A percentile compares a stretch with the other conserved stretches of the same genome.
Evolutionary conservation across 2,888 invertebrate genomes (phyloP).

Genomic region (Stramonita haemastoma): DNA sequence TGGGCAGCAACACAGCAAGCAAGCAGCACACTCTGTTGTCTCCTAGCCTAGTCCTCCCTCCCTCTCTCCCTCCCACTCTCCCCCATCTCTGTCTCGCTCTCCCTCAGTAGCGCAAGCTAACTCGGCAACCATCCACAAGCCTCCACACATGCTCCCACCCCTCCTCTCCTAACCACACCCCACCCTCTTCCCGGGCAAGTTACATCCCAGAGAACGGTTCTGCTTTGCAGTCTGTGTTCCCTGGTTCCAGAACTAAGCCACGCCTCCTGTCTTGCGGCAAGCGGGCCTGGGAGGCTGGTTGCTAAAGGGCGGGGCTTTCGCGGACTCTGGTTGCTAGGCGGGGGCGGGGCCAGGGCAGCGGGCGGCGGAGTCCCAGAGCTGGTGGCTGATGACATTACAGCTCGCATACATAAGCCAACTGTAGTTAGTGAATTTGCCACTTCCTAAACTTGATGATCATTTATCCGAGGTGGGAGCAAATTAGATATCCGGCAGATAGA

Average conservation of each 20-base stretch:
- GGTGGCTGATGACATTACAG: conserved; percentile 69
- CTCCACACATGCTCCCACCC: not conserved
- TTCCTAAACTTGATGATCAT: conserved; percentile 70
- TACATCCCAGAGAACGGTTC: not conserved
- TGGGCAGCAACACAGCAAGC: too few relatives aligned
- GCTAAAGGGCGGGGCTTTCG: conserved; percentile 31
- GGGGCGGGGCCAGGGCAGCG: conserved; percentile 33
- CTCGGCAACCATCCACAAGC: conserved; percentile 3
- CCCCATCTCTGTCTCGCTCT: too few relatives aligned
- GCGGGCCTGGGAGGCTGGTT: conserved; percentile 1
- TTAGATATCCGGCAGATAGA: conserved; percentile 59
- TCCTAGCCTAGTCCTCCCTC: not conserved
- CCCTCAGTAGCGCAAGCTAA: too few relatives aligned
- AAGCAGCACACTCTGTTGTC: not conserved
- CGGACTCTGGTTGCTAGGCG: not conserved
- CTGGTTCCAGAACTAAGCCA: conserved; percentile 38
- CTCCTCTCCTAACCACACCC: not conserved
- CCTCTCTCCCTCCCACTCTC: conserved; percentile 13
- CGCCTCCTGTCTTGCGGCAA: not conserved
- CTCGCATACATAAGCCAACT: conserved; percentile 68
- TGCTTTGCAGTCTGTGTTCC: not conserved
- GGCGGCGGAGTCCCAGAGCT: conserved; percentile 47
- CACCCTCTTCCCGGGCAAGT: not conserved
- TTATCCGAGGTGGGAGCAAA: conserved; percentile 62
- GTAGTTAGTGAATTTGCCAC: conserved; percentile 71